Base-by-base conservation (phyloP, 2,797 vertebrate species). In the Ptychobarbus kaznakovi region DNA sequence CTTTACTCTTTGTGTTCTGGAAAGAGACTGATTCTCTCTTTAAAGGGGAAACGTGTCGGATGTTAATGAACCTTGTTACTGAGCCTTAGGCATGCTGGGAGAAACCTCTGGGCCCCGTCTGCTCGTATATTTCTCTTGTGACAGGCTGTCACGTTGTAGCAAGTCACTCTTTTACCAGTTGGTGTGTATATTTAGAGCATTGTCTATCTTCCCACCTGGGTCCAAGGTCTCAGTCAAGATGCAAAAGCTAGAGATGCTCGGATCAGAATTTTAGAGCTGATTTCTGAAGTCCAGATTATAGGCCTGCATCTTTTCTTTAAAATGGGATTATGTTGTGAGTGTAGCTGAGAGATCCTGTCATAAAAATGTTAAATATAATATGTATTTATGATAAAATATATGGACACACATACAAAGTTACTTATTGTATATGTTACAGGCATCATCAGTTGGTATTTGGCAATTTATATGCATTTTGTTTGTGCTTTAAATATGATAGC, bases 51-150 rank as follows among this genome's bases (percentile, higher is more conserved):
- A 8, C 22, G 22, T 38, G 53, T 46, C 46, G 46, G 53, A 42
- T 40, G 18, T 16, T 84, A 78, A 86, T 79, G 87, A 86, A 80
- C 81, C 83, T 80, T 73, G 70, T 76, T 11, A 38, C 28, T 8
- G 7, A 65, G 32, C 32, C 13, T n/a, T 9, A 77, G 42, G 49
- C 38, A 61, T 49, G 42, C 56, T 75, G 81, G 56, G 70, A 74
- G 56, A 51, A 65, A 20, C 10, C 38, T 22, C 16, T 22, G 35
- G n/a, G 22, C 35, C n/a, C 12, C 53, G 42, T 58, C 42, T 68
- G 78, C 44, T 80, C 11, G 0, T 42, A 58, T 15, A 28, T 73
- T 15, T 18, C 25, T 74, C 25, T 63, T 49, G 35, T 68, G 58
- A 74, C 56, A 75, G 20, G 40, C 28, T 63, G 44, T 51, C 58